A percentile compares a stretch with the other conserved stretches of the same genome.
Evolutionary conservation across 2,888 invertebrate species (phyloP).

Genomic region (Girardia tigrina): DNA sequence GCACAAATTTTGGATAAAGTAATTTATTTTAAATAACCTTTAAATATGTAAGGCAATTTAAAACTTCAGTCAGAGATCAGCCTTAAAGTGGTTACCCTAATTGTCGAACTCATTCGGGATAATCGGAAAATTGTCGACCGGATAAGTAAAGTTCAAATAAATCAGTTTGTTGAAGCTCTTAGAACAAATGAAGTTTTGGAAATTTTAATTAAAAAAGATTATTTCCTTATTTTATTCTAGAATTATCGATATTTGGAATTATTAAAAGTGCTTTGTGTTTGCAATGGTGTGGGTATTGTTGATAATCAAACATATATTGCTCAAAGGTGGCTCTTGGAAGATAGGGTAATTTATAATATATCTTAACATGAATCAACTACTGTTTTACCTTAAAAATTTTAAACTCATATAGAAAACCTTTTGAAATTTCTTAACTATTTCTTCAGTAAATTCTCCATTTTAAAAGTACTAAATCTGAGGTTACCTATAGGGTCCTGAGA

Average conservation of each 20-base stretch:
- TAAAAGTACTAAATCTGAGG: too few species aligned
- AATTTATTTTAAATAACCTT: conserved; percentile 29
- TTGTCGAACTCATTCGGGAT: conserved; percentile 48
- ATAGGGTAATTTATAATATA: conserved; percentile 42
- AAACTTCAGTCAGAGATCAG: conserved; percentile 47
- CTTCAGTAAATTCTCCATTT: too few species aligned
- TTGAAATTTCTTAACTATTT: too few species aligned
- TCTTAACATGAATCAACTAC: too few species aligned
- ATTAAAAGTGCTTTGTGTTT: conserved; percentile 48
- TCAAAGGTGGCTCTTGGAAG: conserved; percentile 45
- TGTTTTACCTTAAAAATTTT: too few species aligned
- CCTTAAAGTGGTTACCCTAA: conserved; percentile 49
- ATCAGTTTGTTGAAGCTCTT: conserved; percentile 45
- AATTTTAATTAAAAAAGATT: background rate
- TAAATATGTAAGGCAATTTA: background rate
- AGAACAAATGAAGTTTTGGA: conserved; percentile 44
- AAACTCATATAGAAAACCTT: too few species aligned
- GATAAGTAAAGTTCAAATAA: conserved; percentile 47
- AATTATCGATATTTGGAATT: conserved; percentile 48
- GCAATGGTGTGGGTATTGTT: conserved; percentile 48
- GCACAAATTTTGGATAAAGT: conserved; percentile 50
- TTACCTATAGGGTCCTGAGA: too few species aligned
- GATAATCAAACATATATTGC: conserved; percentile 50
- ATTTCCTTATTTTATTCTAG: conserved; percentile 39
- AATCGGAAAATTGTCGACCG: conserved; percentile 50